phyloP scores from a whole-genome alignment of 2,113 vertebrate genomes.

The Helogale parvula region DNA sequence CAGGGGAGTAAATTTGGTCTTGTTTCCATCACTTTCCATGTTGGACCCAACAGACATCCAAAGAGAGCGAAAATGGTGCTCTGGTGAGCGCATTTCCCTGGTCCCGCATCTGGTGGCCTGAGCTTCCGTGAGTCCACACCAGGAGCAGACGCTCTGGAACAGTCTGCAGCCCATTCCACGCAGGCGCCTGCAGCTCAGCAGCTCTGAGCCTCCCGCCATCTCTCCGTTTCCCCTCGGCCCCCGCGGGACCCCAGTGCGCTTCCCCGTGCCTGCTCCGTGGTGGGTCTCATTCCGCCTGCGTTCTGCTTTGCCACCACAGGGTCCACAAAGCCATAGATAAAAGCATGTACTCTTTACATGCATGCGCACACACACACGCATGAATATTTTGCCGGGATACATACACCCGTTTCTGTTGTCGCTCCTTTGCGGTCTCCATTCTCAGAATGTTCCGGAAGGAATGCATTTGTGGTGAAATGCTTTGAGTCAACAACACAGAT shows the following conservation, averaged over 20 bases:
- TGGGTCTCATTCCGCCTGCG: rapidly evolving
- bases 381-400: too few species aligned
- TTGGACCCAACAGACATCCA: too few species aligned
- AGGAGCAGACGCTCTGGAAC: rapidly evolving
- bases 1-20: not conserved
- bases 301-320: not conserved
- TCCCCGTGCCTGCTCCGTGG: rapidly evolving
- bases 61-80: not conserved
- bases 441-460: not conserved
- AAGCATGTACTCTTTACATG: too few species aligned
- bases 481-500: not conserved
- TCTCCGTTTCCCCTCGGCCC: not conserved
- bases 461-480: too few species aligned
- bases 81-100: rapidly evolving
- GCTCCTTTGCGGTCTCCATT: not conserved
- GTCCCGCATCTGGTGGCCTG: rapidly evolving
- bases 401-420: too few species aligned
- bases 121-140: too few species aligned
- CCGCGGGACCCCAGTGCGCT: not conserved
- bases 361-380: not conserved
- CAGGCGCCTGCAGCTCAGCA: rapidly evolving
- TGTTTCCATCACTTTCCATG: too few species aligned
- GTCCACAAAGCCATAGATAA: not conserved
- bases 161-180: rapidly evolving
- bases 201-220: too few species aligned